Conservation (phyloP, 1,140 invertebrate species). For the Lysiphlebus fabarum region DNA sequence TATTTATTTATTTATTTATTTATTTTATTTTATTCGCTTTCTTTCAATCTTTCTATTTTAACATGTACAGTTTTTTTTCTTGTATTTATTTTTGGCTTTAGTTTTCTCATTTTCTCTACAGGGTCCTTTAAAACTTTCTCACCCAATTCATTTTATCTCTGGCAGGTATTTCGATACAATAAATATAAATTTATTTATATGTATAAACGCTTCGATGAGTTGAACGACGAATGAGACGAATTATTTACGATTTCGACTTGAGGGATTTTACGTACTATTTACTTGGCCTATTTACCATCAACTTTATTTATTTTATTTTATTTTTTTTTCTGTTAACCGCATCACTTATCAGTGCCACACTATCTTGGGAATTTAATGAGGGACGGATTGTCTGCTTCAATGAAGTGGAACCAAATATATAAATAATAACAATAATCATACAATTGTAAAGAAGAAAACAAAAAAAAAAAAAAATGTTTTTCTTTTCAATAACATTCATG, state of each 20-base stretch:
- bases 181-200: background rate
- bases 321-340: constrained; percentile 1
- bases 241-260: background rate
- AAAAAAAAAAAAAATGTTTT: no score
- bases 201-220: no score
- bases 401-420: no score
- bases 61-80: no score
- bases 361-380: background rate
- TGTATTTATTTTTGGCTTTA: no score
- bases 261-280: constrained; percentile 11
- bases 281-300: constrained; percentile 2
- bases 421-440: no score
- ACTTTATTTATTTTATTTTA: constrained; percentile 7
- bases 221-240: background rate
- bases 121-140: no score
- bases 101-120: background rate
- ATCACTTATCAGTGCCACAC: background rate
- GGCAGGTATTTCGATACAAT: background rate
- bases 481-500: no score
- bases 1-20: background rate
- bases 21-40: background rate
- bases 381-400: background rate
- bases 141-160: no score
- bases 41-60: background rate
- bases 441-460: no score